Evolutionary conservation across 2,113 vertebrate genomes (phyloP), one percentile per base, ranked within the genome.

Genomic region (Austrofundulus limnaeus): DNA sequence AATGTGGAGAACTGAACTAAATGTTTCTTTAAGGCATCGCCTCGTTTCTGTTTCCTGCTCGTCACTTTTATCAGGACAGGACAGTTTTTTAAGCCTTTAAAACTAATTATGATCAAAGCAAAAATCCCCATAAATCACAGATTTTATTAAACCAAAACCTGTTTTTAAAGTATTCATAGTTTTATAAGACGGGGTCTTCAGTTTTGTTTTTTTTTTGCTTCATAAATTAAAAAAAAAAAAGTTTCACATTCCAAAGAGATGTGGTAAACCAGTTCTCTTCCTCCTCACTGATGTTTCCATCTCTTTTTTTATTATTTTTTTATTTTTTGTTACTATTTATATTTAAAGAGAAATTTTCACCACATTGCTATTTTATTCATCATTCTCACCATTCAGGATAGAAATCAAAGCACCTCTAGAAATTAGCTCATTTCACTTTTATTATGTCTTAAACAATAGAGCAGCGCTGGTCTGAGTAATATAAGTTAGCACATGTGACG

Each of bases 401-500:
- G 92, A 91, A 84, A 89, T 88, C 87, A 94, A 92, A 92, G 94
- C 92, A 95, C 94, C 93, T 93, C 89, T 91, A 92, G 92, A 91
- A 83, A 83, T 93, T 94, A 95, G 93, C 87, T 67, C 74, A 85
- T 82, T 87, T 90, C 88, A 86, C 87, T 77, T 81, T 85, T 82
- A 81, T 85, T 83, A 86, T 82, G 85, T 89, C 90, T 90, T 91
- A 91, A n/a, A 72, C 87, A 90, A 89, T 94, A 94, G 94, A 81
- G 84, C 91, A 94, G 94, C 93, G 90, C 93, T 75, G 93, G 93
- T 95, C 95, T 87, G 86, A 91, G 88, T 95, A 94, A 94, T 93
- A 94, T 92, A 89, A 95, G 94, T 92, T 96, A 95, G 92, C 93
- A 91, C 93, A 94, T 94, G 83, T 87, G 79, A 82, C 58, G 78